Conservation (phyloP, 2,888 invertebrate species). For the Ephialtes manifestator region DNA sequence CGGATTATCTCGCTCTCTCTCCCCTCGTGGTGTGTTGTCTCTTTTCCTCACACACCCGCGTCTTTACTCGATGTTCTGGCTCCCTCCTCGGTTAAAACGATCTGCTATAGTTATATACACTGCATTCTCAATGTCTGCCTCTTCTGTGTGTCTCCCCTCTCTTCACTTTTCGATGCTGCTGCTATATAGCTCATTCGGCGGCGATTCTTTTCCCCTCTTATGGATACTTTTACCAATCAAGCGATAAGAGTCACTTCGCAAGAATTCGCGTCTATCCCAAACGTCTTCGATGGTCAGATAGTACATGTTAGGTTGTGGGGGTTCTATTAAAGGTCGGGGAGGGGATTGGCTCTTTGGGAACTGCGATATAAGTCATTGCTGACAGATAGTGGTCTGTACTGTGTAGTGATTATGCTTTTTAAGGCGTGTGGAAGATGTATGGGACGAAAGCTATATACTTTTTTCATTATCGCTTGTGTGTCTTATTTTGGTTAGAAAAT, state of each 20-base stretch:
- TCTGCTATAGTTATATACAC: conserved; percentile 33
- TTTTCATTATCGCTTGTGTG: too few species aligned
- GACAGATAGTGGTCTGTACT: background rate
- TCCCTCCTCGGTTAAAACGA: conserved; percentile 42
- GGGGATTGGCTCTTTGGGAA: background rate
- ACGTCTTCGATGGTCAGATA: conserved; percentile 12
- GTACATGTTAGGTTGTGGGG: background rate
- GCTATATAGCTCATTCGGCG: background rate
- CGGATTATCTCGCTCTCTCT: conserved; percentile 48
- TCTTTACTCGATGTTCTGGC: conserved; percentile 31
- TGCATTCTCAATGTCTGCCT: conserved; percentile 16
- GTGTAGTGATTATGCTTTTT: background rate
- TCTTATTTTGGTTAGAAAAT: too few species aligned
- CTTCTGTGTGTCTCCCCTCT: background rate
- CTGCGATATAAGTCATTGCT: background rate
- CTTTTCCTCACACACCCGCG: conserved; percentile 21
- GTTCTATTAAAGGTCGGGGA: background rate
- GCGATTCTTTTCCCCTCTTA: background rate
- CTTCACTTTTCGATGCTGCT: background rate
- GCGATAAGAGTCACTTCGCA: conserved; percentile 29
- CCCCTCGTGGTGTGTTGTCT: conserved; percentile 18
- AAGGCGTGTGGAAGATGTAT: too few species aligned
- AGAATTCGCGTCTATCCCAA: conserved; percentile 31
- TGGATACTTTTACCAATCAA: conserved; percentile 12
- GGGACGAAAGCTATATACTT: too few species aligned